Conservation (phyloP, 2,113 vertebrate genomes). For the Saccopteryx leptura region DNA sequence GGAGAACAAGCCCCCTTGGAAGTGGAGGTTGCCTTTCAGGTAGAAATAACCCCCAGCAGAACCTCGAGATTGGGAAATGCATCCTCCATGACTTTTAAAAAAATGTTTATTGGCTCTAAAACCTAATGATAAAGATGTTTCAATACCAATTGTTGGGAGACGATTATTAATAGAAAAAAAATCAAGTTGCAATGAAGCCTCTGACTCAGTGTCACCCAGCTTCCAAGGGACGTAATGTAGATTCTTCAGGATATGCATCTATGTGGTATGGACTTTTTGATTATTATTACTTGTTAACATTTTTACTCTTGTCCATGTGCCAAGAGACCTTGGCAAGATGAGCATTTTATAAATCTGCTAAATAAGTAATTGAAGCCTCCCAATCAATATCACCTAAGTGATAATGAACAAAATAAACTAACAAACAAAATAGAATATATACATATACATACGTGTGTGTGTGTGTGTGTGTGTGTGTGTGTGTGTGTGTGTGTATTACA, state of each 20-base stretch:
- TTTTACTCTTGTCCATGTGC: slow-evolving; percentile 67
- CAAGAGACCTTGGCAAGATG: slow-evolving; percentile 68
- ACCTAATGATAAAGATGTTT: background rate
- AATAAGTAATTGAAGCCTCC: slow-evolving; percentile 75
- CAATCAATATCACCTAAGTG: slow-evolving; percentile 57
- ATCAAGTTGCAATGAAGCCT: slow-evolving; percentile 14
- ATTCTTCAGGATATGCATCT: slow-evolving; percentile 11
- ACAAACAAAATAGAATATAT: background rate
- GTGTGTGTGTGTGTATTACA: background rate
- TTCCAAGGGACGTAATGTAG: background rate
- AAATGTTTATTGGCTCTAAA: background rate
- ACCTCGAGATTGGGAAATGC: background rate
- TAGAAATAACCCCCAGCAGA: background rate
- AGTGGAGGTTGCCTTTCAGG: background rate
- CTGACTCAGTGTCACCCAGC: background rate
- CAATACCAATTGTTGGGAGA: background rate
- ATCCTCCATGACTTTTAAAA: background rate
- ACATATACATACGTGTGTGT: background rate
- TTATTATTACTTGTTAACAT: slow-evolving; percentile 48
- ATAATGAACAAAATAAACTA: background rate
- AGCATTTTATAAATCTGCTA: slow-evolving; percentile 75
- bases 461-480: too few species aligned
- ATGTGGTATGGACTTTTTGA: background rate
- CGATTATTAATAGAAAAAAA: slow-evolving; percentile 55
- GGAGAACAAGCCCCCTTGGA: background rate